Conservation (phyloP, 2,113 vertebrate species). For the Dunckerocampus dactyliophorus region DNA sequence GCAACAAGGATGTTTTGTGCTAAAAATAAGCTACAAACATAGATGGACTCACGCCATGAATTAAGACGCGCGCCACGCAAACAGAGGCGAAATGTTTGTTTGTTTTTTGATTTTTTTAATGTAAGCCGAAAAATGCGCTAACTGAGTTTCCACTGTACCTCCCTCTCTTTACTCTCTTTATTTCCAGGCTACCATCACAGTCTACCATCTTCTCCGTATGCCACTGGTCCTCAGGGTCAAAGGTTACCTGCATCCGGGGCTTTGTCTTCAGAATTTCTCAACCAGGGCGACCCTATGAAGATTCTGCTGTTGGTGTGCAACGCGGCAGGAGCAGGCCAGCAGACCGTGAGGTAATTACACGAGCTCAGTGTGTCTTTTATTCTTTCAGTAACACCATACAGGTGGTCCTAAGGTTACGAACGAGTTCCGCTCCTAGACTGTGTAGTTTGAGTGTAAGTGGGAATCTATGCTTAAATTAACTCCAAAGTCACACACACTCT, state of each 20-base stretch:
- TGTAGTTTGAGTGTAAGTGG: no score
- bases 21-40: no score
- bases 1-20: no score
- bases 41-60: no score
- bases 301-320: constrained; percentile 88
- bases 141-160: background rate
- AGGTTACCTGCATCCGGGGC: constrained; percentile 61
- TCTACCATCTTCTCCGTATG: constrained; percentile 75
- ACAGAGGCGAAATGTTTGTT: no score
- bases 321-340: constrained; percentile 72
- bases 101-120: no score
- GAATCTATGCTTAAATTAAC: no score
- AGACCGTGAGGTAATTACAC: constrained; percentile 76
- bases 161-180: background rate
- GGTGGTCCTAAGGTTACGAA: no score
- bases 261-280: constrained; percentile 77
- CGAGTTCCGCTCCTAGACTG: no score
- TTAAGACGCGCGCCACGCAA: no score
- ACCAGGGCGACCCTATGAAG: constrained; percentile 64
- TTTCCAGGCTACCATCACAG: constrained; percentile 77
- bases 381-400: background rate
- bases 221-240: constrained; percentile 66
- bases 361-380: background rate
- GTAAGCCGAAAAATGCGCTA: no score
- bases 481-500: no score